These are phyloP conservation scores for Temnothorax curvispinosus DNA, from an alignment of 1,140 invertebrate species.

Conservation along the genomic window DNA sequence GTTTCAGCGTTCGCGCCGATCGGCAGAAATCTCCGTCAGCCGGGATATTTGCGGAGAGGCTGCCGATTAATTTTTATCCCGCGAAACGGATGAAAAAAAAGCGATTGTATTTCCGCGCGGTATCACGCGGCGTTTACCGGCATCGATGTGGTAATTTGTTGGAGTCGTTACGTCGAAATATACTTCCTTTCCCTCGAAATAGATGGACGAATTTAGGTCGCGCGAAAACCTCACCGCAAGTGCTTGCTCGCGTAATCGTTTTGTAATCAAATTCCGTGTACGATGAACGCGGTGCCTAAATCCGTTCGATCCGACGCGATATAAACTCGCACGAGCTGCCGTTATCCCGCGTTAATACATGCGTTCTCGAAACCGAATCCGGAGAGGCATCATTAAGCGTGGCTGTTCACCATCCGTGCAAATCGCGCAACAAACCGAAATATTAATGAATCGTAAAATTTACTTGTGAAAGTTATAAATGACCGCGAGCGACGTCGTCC, in stretches of 20 bases:
- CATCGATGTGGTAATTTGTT: not conserved
- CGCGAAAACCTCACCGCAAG: not conserved
- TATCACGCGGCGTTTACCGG: not conserved
- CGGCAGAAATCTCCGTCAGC: not conserved
- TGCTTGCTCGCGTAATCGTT: not conserved
- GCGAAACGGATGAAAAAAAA: not conserved
- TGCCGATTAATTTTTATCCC: not conserved
- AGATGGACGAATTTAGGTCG: not conserved
- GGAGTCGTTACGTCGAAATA: not conserved
- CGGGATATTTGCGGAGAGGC: not conserved
- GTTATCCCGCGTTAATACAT: not conserved
- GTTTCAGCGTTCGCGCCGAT: not conserved
- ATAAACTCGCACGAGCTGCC: too few relatives aligned
- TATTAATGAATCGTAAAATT: conserved; percentile 25
- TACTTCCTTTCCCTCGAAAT: too few relatives aligned
- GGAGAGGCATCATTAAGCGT: not conserved
- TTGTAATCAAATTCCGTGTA: conserved; percentile 15
- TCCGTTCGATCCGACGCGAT: too few relatives aligned
- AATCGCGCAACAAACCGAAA: not conserved
- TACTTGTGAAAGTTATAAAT: conserved; percentile 2
- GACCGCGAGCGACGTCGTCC: not conserved
- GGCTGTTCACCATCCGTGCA: not conserved
- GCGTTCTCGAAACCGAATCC: not conserved
- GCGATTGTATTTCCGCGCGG: not conserved
- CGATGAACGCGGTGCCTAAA: not conserved